phyloP scores from a whole-genome alignment of 2,888 invertebrate genomes.

The Lasioglossum zephyrum region DNA sequence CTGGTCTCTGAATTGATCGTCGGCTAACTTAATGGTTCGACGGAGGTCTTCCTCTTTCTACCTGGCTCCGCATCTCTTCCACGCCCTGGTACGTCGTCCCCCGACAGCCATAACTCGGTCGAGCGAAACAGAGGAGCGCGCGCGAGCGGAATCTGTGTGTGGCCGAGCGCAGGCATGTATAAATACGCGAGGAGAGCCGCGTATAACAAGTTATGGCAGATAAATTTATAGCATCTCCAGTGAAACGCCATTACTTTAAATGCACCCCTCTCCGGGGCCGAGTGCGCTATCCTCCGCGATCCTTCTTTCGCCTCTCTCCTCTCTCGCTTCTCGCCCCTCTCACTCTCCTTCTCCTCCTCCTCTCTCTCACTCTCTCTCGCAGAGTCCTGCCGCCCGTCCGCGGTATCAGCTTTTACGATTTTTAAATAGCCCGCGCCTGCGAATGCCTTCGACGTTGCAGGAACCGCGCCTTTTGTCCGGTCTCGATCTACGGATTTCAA shows the following conservation, averaged over 20 bases:
- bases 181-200: slow-evolving; percentile 84
- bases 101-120: slow-evolving; percentile 65
- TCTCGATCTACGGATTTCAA: slow-evolving; percentile 60
- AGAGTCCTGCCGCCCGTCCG: slow-evolving; percentile 13
- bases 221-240: slow-evolving; percentile 85
- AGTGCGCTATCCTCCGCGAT: slow-evolving; percentile 63
- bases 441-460: slow-evolving; percentile 63
- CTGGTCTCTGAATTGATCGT: slow-evolving; percentile 43
- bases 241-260: slow-evolving; percentile 84
- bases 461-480: slow-evolving; percentile 63
- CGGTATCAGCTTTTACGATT: slow-evolving; percentile 83
- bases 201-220: slow-evolving; percentile 85
- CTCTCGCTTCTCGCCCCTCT: not conserved
- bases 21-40: slow-evolving; percentile 50
- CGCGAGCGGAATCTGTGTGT: slow-evolving; percentile 77
- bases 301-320: slow-evolving; percentile 41
- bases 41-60: slow-evolving; percentile 45
- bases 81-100: slow-evolving; percentile 63
- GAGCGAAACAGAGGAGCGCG: slow-evolving; percentile 64
- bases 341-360: slow-evolving; percentile 7
- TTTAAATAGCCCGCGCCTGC: slow-evolving; percentile 78
- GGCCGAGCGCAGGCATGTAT: slow-evolving; percentile 82
- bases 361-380: not conserved
- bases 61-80: slow-evolving; percentile 49
- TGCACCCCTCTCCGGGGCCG: slow-evolving; percentile 68